A percentile compares a stretch with the other conserved stretches of the same genome.
Conservation (phyloP, 2,888 invertebrate species). For the Anagyrus pseudococci region DNA sequence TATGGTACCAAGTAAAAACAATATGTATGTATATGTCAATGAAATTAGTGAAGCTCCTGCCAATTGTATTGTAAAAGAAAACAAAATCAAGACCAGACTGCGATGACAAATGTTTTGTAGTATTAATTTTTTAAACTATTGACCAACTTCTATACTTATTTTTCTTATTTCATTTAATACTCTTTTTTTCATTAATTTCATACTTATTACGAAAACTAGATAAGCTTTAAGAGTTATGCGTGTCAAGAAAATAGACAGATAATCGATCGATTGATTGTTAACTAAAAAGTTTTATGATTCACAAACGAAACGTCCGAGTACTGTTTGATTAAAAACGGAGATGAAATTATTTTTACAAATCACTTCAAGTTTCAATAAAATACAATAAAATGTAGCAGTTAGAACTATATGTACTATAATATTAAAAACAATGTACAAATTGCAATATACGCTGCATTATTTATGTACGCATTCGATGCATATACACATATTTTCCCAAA, state of each 20-base stretch:
- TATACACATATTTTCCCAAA: constrained; percentile 35
- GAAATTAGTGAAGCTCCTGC: constrained; percentile 39
- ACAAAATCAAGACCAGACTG: constrained; percentile 40
- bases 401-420: constrained; percentile 13
- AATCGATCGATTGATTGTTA: constrained; percentile 18
- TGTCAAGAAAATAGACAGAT: constrained; percentile 18
- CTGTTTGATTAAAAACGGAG: constrained; percentile 21
- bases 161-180: constrained; percentile 7
- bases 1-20: constrained; percentile 24
- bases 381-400: constrained; percentile 17
- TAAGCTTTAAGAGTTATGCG: constrained; percentile 2
- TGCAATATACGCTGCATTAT: constrained; percentile 35
- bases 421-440: constrained; percentile 32
- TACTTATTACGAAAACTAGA: constrained; percentile 16
- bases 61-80: constrained; percentile 34
- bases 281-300: constrained; percentile 15
- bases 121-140: constrained; percentile 38
- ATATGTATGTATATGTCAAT: constrained; percentile 10
- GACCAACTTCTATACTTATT: constrained; percentile 30
- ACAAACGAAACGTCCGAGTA: constrained; percentile 15
- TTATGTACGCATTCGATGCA: constrained; percentile 32
- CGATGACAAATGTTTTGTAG: constrained; percentile 40
- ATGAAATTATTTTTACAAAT: constrained; percentile 34
- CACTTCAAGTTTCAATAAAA: constrained; percentile 16
- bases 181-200: constrained; percentile 6